A percentile compares a stretch with the other conserved stretches of the same genome.
Conservation (phyloP, 2,113 vertebrate species). For the Pangasianodon hypophthalmus region DNA sequence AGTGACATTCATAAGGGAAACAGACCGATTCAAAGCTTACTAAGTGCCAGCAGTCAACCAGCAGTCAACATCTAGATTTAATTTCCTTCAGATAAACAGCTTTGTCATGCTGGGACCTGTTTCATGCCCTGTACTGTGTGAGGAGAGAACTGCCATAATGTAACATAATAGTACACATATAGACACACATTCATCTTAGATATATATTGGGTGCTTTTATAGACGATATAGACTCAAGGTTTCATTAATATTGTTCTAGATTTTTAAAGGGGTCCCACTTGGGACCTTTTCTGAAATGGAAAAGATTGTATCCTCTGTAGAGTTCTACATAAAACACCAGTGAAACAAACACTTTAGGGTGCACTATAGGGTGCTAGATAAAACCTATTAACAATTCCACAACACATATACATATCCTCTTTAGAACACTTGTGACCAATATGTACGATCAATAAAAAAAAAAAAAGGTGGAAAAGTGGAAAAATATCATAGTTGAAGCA, state of each 20-base stretch:
- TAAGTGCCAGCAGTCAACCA: slow-evolving; percentile 12
- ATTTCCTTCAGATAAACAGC: slow-evolving; percentile 4
- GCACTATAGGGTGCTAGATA: neutral
- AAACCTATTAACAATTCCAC: neutral
- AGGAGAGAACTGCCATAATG: neutral
- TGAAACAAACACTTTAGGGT: neutral
- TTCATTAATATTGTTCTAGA: neutral
- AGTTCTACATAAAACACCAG: neutral
- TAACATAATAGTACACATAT: neutral
- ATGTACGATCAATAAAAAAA: neutral
- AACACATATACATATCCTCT: neutral
- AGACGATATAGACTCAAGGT: neutral
- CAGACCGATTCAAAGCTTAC: slow-evolving; percentile 15
- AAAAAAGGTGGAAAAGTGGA: neutral
- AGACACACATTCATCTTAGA: neutral
- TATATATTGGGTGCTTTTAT: neutral
- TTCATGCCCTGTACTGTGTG: neutral
- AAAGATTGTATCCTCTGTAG: neutral
- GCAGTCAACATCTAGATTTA: neutral
- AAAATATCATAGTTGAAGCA: neutral
- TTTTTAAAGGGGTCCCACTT: neutral
- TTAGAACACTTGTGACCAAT: neutral
- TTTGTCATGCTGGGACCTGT: neutral
- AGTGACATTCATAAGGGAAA: slow-evolving; percentile 26
- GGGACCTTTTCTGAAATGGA: neutral